A percentile compares a stretch with the other conserved stretches of the same genome.
phyloP scores from a whole-genome alignment of 2,888 invertebrate genomes.

The Ecdyonurus torrentis region DNA sequence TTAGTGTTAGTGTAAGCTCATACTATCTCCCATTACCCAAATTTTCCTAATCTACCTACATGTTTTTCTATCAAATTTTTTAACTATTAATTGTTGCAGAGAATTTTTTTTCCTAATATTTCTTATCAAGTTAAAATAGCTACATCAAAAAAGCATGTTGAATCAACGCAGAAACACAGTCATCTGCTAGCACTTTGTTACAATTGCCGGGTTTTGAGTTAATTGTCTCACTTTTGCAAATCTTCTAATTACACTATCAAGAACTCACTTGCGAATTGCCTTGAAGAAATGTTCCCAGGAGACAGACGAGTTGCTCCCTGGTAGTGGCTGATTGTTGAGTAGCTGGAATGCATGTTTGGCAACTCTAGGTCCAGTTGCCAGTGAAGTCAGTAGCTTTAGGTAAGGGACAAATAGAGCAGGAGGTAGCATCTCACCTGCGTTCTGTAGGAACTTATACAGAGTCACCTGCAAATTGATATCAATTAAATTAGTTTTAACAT shows the following conservation, averaged over 20 bases:
- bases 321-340: conserved; percentile 36
- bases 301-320: conserved; percentile 29
- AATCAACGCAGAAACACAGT: too few relatives aligned
- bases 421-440: conserved; percentile 73
- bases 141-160: too few relatives aligned
- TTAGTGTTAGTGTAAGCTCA: too few relatives aligned
- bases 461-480: conserved; percentile 38
- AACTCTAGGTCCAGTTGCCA: conserved; percentile 57
- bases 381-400: conserved; percentile 66
- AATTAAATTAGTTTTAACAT: too few relatives aligned
- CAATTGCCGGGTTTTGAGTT: too few relatives aligned
- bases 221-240: conserved; percentile 47
- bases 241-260: too few relatives aligned
- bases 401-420: conserved; percentile 73
- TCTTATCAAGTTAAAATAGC: background rate
- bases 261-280: conserved; percentile 43
- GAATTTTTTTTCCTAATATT: background rate
- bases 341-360: conserved; percentile 64
- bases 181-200: too few relatives aligned
- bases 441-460: conserved; percentile 76
- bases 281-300: conserved; percentile 77
- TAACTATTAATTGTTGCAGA: too few relatives aligned
- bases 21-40: too few relatives aligned
- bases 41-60: too few relatives aligned
- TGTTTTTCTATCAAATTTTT: too few relatives aligned